Evolutionary conservation across 2,113 vertebrate species (phyloP), one percentile per base, ranked within the genome.

Genomic region (Sceloporus undulatus): DNA sequence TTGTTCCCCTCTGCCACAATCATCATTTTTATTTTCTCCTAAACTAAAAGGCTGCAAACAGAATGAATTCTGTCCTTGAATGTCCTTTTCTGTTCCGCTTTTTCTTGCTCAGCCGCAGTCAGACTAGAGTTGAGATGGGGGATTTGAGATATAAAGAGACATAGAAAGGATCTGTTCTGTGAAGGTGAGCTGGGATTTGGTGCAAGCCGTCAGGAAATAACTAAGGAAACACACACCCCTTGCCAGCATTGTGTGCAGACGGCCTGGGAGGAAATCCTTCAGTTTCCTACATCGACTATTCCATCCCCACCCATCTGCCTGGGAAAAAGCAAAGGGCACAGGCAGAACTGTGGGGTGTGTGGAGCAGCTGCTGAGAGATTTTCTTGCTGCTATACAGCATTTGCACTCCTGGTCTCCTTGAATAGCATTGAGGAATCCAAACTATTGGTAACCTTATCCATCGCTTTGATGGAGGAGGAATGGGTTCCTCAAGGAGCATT

Each of bases 201-300:
- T 19, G 65, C 23, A 23, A 48, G 5, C 81, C 34, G 59, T 59
- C 82, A 81, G 86, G 87, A 83, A 79, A 62, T 70, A 48, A 68
- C 79, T 21, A 38, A 75, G 79, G 84, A 90, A 87, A 40, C 0
- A 3, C 77, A 87, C 89, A 54, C 82, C 89, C 59, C 48, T 73
- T 65, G 48, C 27, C 48, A 54, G n/a, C 16, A 71, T 81, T 81
- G 76, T 85, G 38, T 42, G 13, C 71, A 75, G 77, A n/a, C 83
- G 34, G 38, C 77, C 77, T 2, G 2, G 56, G 76, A 85, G 92
- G 90, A 91, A 93, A 87, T 90, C 71, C 86, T 85, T 66, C 75
- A 14, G 29, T 52, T 75, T 88, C 85, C 73, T 79, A 38, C 21
- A 80, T 68, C 78, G 83, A 52, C 79, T 29, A 80, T 75, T 56